A percentile compares a stretch with the other conserved stretches of the same genome.
Conservation (phyloP, 2,888 invertebrate genomes). For the Drosophila neonasuta region DNA sequence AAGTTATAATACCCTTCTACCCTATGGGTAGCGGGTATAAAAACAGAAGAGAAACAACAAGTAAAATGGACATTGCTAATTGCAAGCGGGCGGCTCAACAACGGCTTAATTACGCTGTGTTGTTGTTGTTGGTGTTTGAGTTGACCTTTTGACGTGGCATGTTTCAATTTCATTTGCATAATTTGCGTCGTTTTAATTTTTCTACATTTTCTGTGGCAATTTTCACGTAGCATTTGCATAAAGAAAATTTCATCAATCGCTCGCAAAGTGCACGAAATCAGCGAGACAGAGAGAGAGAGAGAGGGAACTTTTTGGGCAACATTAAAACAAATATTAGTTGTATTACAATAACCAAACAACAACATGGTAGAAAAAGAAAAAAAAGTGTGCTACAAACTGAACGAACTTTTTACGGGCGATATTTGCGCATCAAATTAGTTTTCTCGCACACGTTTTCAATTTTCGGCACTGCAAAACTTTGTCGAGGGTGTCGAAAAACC, state of each 20-base stretch:
- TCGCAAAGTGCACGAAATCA: conserved; percentile 16
- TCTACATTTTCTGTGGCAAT: conserved; percentile 52
- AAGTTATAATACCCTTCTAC: too few relatives aligned
- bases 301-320: conserved; percentile 29
- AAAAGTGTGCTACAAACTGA: conserved; percentile 25
- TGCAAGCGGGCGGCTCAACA: conserved; percentile 68
- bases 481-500: not conserved
- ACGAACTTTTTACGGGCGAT: conserved; percentile 38
- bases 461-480: conserved; percentile 52
- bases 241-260: conserved; percentile 47
- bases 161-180: conserved; percentile 65
- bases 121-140: conserved; percentile 50
- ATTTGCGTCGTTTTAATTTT: conserved; percentile 65
- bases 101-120: conserved; percentile 69
- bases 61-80: conserved; percentile 62
- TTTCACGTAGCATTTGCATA: conserved; percentile 64
- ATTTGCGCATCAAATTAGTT: conserved; percentile 72
- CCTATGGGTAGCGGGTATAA: not conserved
- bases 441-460: conserved; percentile 70
- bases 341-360: conserved; percentile 20
- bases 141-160: conserved; percentile 58
- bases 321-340: conserved; percentile 48
- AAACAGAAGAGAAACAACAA: conserved; percentile 21
- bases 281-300: conserved; percentile 1
- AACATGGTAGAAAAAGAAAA: not conserved